A percentile compares a stretch with the other conserved stretches of the same genome.
Evolutionary conservation across 1,140 invertebrate species (phyloP).

Genomic region (Condylostylus longicornis): DNA sequence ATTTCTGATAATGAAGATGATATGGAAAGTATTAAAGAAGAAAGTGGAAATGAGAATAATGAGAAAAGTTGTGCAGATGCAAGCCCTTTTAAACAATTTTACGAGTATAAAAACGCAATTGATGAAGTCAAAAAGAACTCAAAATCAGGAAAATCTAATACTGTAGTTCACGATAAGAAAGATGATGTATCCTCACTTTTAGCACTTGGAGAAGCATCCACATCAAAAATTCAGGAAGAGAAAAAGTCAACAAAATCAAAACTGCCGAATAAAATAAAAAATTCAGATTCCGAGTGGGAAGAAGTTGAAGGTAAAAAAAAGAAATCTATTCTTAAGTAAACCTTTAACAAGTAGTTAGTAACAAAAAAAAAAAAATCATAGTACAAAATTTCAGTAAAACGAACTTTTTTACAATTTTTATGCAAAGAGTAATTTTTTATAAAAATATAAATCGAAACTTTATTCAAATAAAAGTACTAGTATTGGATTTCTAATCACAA

Average conservation of each 20-base stretch:
- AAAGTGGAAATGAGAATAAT: not conserved
- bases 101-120: not conserved
- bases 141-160: constrained; percentile 7
- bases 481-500: not conserved
- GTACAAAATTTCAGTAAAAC: constrained; percentile 16
- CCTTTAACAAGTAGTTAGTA: not conserved
- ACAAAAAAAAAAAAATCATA: constrained; percentile 6
- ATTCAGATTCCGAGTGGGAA: constrained; percentile 46
- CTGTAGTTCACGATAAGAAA: constrained; percentile 6
- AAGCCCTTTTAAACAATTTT: not conserved
- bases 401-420: constrained; percentile 11
- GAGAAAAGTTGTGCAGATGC: not conserved
- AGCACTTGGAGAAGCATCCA: constrained; percentile 33
- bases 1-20: constrained; percentile 27
- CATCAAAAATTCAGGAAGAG: constrained; percentile 17
- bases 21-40: constrained; percentile 21
- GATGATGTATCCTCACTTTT: constrained; percentile 31
- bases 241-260: constrained; percentile 23
- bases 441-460: constrained; percentile 2
- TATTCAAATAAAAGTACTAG: constrained; percentile 10
- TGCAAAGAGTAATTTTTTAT: constrained; percentile 5
- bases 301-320: constrained; percentile 42
- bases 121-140: constrained; percentile 13
- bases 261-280: constrained; percentile 23
- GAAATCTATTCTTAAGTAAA: constrained; percentile 16